A percentile compares a stretch with the other conserved stretches of the same genome.
phyloP scores from a whole-genome alignment of 2,113 vertebrate species.

The Silurus meridionalis region DNA sequence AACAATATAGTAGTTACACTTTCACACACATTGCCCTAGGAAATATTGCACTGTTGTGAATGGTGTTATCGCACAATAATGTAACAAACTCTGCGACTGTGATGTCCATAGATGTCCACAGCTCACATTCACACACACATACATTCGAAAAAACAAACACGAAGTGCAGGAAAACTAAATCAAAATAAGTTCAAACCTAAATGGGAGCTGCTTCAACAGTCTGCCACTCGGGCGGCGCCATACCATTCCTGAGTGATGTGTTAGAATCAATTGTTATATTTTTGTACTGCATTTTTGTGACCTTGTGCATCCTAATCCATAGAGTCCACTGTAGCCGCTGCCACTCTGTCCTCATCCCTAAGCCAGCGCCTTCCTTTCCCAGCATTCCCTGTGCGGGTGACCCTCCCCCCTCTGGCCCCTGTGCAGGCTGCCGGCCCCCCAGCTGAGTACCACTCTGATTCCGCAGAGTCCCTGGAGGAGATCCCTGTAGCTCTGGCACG shows the following conservation, averaged over 20 bases:
- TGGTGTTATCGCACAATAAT: no score
- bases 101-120: no score
- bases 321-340: conserved; percentile 53
- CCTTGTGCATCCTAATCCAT: conserved; percentile 48
- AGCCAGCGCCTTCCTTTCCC: conserved; percentile 70
- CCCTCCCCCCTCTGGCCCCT: conserved; percentile 60
- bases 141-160: no score
- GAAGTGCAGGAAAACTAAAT: no score
- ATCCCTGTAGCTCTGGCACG: conserved; percentile 83
- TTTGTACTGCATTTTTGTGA: conserved; percentile 38
- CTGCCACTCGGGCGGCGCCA: no score
- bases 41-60: no score
- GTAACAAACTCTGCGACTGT: no score
- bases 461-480: conserved; percentile 86
- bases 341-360: conserved; percentile 63
- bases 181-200: no score
- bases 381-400: conserved; percentile 67
- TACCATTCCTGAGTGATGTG: not conserved
- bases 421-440: conserved; percentile 74
- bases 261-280: not conserved
- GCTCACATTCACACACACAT: no score
- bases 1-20: no score
- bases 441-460: conserved; percentile 82
- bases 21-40: no score
- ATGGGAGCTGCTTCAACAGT: no score